Base-by-base conservation (phyloP, 1,140 invertebrate species). In the Hyposmocoma kahamanoa region DNA sequence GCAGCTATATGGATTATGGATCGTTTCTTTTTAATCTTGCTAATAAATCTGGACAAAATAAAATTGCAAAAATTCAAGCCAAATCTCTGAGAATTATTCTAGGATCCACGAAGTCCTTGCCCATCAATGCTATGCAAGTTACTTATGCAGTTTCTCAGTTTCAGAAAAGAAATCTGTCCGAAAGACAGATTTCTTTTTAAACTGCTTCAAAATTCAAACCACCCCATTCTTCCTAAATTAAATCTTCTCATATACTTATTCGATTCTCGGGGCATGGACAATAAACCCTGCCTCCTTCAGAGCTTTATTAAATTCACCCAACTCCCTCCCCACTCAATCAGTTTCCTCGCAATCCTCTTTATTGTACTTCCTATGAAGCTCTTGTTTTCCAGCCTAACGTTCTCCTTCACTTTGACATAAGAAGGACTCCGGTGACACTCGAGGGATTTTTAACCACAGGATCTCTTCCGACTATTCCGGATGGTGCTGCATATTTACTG, bases 91-190 rank as follows among this genome's bases (percentile, higher is more conserved):
- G 47, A 41, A 28, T 48, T 10, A 41, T 48, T 11, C 1, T 18
- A 1, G 47, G 47, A 10, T 15, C 26, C 19, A 48, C 41, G 47
- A 48, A 42, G 17, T 48, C 47, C 1, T 28, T 38, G 5, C 36
- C 47, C 8, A 48, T 41, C 3, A 48, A 48, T 42, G 47, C 47
- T 9, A 15, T 48, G 2, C 47, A 41, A 22, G 36, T 48, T 6
- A 38, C 39, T 20, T 48, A 38, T 39, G 2, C 20, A 1, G 47
- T 41, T 6, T 38, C 47, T 11, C 47, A 34, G 9, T 20, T 48
- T 0, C 3, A 15, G 1, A 5, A 41, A 0, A 17, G 47, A 3
- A 39, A 38, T 19, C 36, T 30, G 13, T 18, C 15, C 41, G 13
- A 9, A n/a, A 10, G 47, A 48, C 26, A 21, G 47, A 11, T 48